A percentile compares a stretch with the other conserved stretches of the same genome.
Conservation (phyloP, 2,797 vertebrate genomes). For the Paedocypris micromegethes region DNA sequence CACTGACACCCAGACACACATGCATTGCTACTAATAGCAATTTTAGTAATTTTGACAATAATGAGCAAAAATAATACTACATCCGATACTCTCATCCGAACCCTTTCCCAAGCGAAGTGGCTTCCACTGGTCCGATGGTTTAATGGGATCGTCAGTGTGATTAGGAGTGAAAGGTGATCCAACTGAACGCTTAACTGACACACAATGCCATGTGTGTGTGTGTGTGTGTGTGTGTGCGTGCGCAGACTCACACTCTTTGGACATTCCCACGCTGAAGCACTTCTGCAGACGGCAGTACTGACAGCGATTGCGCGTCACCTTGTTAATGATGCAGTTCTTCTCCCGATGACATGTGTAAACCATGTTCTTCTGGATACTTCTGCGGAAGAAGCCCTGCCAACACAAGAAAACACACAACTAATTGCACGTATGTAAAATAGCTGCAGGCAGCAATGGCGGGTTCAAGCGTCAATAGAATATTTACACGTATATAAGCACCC, state of each 20-base stretch:
- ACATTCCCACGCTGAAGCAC: constrained; percentile 96
- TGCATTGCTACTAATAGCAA: too few relatives aligned
- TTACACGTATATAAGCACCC: too few relatives aligned
- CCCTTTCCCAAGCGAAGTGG: too few relatives aligned
- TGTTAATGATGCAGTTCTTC: constrained; percentile 98
- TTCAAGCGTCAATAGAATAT: too few relatives aligned
- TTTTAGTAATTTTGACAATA: too few relatives aligned
- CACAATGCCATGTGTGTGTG: constrained; percentile 53
- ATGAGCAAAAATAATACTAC: too few relatives aligned
- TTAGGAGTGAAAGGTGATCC: constrained; percentile 91
- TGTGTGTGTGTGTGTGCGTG: constrained; percentile 9
- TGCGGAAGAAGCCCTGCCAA: constrained; percentile 85
- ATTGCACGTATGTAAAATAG: too few relatives aligned
- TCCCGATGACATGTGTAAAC: constrained; percentile 97
- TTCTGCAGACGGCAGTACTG: constrained; percentile 96
- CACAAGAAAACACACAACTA: constrained; percentile 3
- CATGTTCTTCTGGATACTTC: constrained; percentile 99
- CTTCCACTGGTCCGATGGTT: constrained; percentile 5
- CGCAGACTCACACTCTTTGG: constrained; percentile 92
- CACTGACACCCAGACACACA: too few relatives aligned
- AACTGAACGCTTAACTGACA: constrained; percentile 76
- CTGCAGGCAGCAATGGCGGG: too few relatives aligned
- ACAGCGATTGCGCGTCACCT: constrained; percentile 95
- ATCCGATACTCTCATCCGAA: too few relatives aligned
- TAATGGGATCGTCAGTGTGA: constrained; percentile 85